Evolutionary conservation across 2,797 vertebrate genomes (phyloP), one percentile per base, ranked within the genome.

Genomic region (Somateria mollissima): DNA sequence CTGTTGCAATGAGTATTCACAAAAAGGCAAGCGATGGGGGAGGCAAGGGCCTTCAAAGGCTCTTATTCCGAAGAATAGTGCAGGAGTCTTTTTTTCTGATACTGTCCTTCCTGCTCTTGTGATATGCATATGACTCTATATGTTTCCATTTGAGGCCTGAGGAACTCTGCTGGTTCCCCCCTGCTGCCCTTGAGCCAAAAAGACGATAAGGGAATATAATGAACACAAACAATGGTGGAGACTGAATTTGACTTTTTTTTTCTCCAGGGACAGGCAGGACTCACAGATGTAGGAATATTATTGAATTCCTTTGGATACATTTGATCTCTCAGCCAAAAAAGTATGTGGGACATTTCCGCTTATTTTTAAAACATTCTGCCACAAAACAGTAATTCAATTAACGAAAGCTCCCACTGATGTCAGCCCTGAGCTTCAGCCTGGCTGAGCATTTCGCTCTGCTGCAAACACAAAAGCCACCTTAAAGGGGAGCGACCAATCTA

Each of bases 221-320:
- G 92, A 95, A 95, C 91, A 96, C 95, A 95, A 97, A 96, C 90
- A 90, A 95, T 85, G 62, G 94, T 76, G 82, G 80, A 94, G 93
- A 82, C 54, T 92, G 96, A 88, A 84, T 92, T 93, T 96, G 80
- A 92, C 80, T 87, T 88, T 70, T 86, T 86, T 49, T 92, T 93
- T 79, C 96, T 87, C 93, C 57, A 43, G 93, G 89, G 95, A 95
- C 70, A 84, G 83, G 53, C 95, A 96, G 83, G 90, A 92, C 94
- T 92, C 96, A 97, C 96, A 97, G 97, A 96, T 97, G 97, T 95
- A 92, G 94, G 91, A 96, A 95, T 96, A 96, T 97, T 97, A 95
- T 96, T 96, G 94, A 96, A 97, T 96, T 96, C 97, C 92, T 97
- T 94, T 80, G 89, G 95, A 95, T 94, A 97, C 92, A 96, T 97